These are phyloP conservation scores for Heliconius melpomene DNA, from an alignment of 1,140 invertebrate species.

Conservation along the genomic window DNA sequence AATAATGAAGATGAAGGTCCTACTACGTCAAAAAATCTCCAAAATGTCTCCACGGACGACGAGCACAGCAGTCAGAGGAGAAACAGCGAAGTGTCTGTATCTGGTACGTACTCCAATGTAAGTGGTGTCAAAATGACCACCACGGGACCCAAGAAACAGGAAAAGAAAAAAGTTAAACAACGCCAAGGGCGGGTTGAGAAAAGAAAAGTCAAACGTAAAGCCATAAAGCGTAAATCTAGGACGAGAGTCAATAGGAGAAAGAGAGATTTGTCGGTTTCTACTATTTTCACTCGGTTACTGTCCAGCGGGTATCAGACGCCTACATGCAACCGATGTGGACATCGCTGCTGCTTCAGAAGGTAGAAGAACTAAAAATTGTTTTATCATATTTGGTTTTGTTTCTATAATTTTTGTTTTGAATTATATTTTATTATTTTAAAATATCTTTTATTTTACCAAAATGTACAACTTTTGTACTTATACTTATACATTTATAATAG, in stretches of 20 bases:
- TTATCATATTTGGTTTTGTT: slow-evolving; percentile 25
- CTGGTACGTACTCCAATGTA: slow-evolving; percentile 40
- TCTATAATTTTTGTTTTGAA: slow-evolving; percentile 35
- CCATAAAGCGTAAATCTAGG: slow-evolving; percentile 39
- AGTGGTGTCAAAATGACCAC: slow-evolving; percentile 43
- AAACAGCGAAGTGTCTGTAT: slow-evolving; percentile 46
- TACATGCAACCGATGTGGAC: slow-evolving; percentile 53
- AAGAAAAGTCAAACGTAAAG: slow-evolving; percentile 34
- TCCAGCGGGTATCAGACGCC: slow-evolving; percentile 40
- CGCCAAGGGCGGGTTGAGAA: slow-evolving; percentile 17
- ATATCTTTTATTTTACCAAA: slow-evolving; percentile 14
- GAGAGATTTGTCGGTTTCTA: slow-evolving; percentile 50
- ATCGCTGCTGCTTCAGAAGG: slow-evolving; percentile 61
- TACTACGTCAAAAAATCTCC: slow-evolving; percentile 49
- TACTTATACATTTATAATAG: neutral
- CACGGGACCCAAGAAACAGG: slow-evolving; percentile 24
- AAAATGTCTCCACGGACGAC: slow-evolving; percentile 38
- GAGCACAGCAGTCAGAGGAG: slow-evolving; percentile 38
- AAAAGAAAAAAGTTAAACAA: slow-evolving; percentile 21
- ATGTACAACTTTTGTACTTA: too few species aligned
- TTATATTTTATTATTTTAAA: slow-evolving; percentile 21
- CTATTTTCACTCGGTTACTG: slow-evolving; percentile 50
- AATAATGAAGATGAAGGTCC: slow-evolving; percentile 44
- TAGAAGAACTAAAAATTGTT: slow-evolving; percentile 42
- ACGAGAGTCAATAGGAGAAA: slow-evolving; percentile 31